These are phyloP conservation scores for Malurus alboscapulatus DNA, from an alignment of 2,113 vertebrate species.

Conservation along the genomic window DNA sequence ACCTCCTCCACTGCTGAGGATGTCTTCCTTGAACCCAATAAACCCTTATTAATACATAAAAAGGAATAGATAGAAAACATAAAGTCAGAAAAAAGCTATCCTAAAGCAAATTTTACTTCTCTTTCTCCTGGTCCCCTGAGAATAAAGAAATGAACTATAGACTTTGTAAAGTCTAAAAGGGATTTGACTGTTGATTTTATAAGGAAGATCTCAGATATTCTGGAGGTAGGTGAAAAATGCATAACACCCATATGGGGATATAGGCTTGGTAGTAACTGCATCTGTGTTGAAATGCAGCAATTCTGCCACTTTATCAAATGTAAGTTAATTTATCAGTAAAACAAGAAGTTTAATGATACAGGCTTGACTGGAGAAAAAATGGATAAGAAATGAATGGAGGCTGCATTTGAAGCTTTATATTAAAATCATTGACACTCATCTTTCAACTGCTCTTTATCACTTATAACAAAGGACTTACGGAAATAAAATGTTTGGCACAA, in stretches of 20 bases:
- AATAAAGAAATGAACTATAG: neutral
- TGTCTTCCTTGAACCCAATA: neutral
- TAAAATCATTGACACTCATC: neutral
- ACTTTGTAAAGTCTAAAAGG: neutral
- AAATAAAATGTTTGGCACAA: neutral
- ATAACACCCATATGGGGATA: neutral
- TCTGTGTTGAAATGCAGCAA: neutral
- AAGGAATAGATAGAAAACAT: neutral
- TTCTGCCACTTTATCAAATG: neutral
- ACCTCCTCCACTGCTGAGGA: neutral
- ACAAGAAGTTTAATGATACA: neutral
- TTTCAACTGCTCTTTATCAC: neutral
- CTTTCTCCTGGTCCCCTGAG: neutral
- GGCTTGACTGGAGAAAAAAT: neutral
- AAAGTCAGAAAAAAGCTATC: neutral
- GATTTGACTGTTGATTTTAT: neutral
- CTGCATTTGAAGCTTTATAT: neutral
- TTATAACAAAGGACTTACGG: neutral
- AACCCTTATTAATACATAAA: neutral
- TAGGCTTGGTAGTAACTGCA: neutral
- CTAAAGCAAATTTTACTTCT: neutral
- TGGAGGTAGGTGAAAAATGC: neutral
- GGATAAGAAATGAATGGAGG: neutral
- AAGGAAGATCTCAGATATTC: neutral
- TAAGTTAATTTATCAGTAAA: constrained; percentile 19